Evolutionary conservation across 2,888 invertebrate genomes (phyloP), one percentile per base, ranked within the genome.

Genomic region (Lithophane semibrunnea): DNA sequence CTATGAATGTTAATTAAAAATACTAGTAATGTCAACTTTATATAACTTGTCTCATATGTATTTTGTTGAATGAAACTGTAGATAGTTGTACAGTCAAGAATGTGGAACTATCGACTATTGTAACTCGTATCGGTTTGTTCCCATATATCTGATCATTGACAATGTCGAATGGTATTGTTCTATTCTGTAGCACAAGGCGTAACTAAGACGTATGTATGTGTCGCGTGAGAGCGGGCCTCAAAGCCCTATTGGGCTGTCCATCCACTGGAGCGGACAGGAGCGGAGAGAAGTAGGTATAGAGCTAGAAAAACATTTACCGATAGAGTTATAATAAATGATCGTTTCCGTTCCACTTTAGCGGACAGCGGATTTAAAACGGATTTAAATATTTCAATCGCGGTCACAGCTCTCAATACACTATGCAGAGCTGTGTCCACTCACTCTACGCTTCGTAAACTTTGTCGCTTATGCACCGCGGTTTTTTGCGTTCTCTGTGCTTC

Each of bases 121-220:
- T 66, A 13, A 42, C 42, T 68, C 16, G 67, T 47, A 75, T 37
- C 63, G 56, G 44, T 52, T 44, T 8, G 74, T 80, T 56, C 74
- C 29, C 66, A 66, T 80, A 73, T 60, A 60, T 60, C 52, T 47
- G 18, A 37, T 37, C 44, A 60, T 60, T 47, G 58, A 74, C 74
- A 80, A 2, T 44, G 44, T 44, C 37, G 63, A 81, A 37, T 63
- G 56, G 58, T 58, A 72, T 71, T 80, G 77, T 82, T 77, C 67
- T 77, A 68, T 81, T 70, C 56, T 83, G 42, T 54, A 56, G 71
- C 54, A 16, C 73, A 44, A 81, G 52, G n/a, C 61, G 67, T 78
- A 63, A 69, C 77, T 69, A 56, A 60, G 60, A 79, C 24, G 65
- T 63, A 65, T 69, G 66, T 7, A 72, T 69, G 70, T 61, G 60